Percentiles rank a stretch among this genome's conserved stretches.
phyloP scores from a whole-genome alignment of 2,888 invertebrate genomes.

The Patella pellucida region DNA sequence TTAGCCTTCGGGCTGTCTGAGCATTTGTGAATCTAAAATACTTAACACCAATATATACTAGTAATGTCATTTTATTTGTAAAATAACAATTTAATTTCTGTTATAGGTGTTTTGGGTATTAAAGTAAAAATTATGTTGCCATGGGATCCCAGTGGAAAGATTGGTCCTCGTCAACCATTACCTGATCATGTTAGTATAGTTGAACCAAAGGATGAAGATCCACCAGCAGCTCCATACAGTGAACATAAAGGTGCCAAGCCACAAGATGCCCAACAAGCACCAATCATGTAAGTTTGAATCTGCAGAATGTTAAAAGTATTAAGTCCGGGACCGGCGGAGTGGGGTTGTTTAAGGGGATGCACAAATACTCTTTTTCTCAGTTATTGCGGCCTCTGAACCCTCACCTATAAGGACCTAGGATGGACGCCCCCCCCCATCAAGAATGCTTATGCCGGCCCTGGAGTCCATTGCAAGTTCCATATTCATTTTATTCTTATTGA shows the following conservation, averaged over 20 bases:
- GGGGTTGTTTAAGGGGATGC: no score
- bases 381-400: no score
- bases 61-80: no score
- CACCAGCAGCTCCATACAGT: constrained; percentile 80
- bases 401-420: no score
- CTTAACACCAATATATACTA: no score
- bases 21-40: neutral
- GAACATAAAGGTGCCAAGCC: constrained; percentile 81
- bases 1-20: constrained; percentile 1
- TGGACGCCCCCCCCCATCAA: no score
- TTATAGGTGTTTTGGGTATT: constrained; percentile 78
- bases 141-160: constrained; percentile 97
- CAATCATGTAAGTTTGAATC: neutral
- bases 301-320: no score
- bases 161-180: constrained; percentile 96
- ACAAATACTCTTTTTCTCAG: no score
- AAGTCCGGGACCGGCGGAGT: no score
- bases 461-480: no score
- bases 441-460: no score
- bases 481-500: no score
- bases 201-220: constrained; percentile 95
- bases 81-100: neutral
- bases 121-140: constrained; percentile 99
- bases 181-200: constrained; percentile 97
- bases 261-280: constrained; percentile 40